phyloP scores from a whole-genome alignment of 2,888 invertebrate genomes.

The Drosophila emarginata region DNA sequence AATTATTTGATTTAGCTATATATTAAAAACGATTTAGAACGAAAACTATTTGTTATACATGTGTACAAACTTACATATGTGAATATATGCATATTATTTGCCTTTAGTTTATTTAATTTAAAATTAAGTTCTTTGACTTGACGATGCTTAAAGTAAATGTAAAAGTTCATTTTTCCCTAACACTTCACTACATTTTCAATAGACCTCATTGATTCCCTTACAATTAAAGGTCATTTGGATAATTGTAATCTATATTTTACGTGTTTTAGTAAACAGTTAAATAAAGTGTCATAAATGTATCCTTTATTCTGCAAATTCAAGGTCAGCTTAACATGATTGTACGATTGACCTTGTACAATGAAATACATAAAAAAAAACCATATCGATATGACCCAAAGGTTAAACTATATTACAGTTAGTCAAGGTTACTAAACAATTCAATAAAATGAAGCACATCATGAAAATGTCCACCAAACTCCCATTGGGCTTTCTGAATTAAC shows the following conservation, averaged over 20 bases:
- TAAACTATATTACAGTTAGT: background rate
- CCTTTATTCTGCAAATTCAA: background rate
- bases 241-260: background rate
- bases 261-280: background rate
- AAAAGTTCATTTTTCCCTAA: too few relatives aligned
- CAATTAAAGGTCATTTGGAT: background rate
- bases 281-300: background rate
- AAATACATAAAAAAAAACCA: background rate
- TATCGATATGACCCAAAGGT: conserved; percentile 3
- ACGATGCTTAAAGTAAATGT: background rate
- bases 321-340: background rate
- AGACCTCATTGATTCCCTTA: too few relatives aligned
- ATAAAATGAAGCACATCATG: background rate
- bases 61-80: too few relatives aligned
- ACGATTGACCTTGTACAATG: background rate
- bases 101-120: background rate
- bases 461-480: background rate
- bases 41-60: background rate
- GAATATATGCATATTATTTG: background rate
- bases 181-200: too few relatives aligned
- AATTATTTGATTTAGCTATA: background rate
- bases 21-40: background rate
- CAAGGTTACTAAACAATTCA: conserved; percentile 4
- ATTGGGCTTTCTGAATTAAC: background rate
- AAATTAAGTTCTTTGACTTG: background rate